Percentiles rank a stretch among this genome's conserved stretches.
Evolutionary conservation across 2,797 vertebrate species (phyloP).

Genomic region (Eutrigla gurnardus): DNA sequence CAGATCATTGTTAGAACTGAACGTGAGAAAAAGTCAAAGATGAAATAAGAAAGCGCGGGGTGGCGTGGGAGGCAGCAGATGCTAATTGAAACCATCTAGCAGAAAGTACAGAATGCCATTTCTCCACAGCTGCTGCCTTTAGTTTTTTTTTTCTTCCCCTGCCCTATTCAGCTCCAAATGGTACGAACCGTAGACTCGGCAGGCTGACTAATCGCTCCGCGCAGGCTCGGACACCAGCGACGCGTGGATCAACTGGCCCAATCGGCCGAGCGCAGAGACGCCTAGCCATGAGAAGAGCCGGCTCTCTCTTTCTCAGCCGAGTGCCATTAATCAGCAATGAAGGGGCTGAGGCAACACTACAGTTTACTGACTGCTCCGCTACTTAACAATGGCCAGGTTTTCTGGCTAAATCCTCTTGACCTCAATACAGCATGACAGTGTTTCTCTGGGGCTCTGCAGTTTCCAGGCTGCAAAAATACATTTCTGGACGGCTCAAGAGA

Average conservation of each 20-base stretch:
- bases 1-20: slow-evolving; percentile 20
- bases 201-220: slow-evolving; percentile 70
- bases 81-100: slow-evolving; percentile 71
- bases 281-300: slow-evolving; percentile 70
- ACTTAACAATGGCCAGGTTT: slow-evolving; percentile 56
- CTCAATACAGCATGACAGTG: slow-evolving; percentile 68
- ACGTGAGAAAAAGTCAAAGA: slow-evolving; percentile 19
- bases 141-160: slow-evolving; percentile 30
- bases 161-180: slow-evolving; percentile 60
- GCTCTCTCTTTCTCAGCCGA: slow-evolving; percentile 53
- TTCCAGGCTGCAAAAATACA: slow-evolving; percentile 57
- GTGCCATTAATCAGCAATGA: slow-evolving; percentile 78
- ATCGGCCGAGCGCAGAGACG: slow-evolving; percentile 71
- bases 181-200: slow-evolving; percentile 51
- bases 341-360: slow-evolving; percentile 57
- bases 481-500: slow-evolving; percentile 53
- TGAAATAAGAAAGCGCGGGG: slow-evolving; percentile 30
- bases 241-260: slow-evolving; percentile 73
- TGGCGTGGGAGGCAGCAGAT: slow-evolving; percentile 64
- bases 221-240: slow-evolving; percentile 55
- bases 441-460: slow-evolving; percentile 64
- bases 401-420: slow-evolving; percentile 72
- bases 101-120: slow-evolving; percentile 62
- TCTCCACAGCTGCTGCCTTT: slow-evolving; percentile 62
- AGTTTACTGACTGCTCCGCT: slow-evolving; percentile 45